A percentile compares a stretch with the other conserved stretches of the same genome.
phyloP scores from a whole-genome alignment of 2,888 invertebrate species.

The Antheraea yamamai region DNA sequence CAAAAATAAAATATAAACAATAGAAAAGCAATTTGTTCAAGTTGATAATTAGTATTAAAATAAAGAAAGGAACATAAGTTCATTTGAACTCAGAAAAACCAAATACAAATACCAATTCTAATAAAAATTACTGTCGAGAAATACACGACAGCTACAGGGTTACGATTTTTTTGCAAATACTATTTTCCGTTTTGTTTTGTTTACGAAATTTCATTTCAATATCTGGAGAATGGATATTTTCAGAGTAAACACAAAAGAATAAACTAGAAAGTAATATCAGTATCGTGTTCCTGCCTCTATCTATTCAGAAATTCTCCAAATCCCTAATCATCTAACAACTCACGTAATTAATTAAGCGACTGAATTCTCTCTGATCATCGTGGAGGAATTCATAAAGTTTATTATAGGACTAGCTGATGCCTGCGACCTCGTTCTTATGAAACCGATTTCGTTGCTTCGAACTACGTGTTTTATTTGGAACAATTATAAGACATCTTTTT shows the following conservation, averaged over 20 bases:
- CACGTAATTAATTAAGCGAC: conserved; percentile 14
- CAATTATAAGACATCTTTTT: too few relatives aligned
- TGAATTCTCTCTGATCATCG: conserved; percentile 10
- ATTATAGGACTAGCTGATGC: not conserved
- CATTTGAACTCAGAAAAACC: not conserved
- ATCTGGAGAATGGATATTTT: not conserved
- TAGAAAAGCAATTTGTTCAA: not conserved
- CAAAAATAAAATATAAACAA: not conserved
- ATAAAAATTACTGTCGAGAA: not conserved
- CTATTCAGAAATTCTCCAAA: conserved; percentile 1
- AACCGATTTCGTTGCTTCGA: too few relatives aligned
- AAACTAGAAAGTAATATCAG: not conserved
- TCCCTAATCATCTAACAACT: conserved; percentile 13
- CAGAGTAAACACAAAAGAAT: not conserved
- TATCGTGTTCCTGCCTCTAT: not conserved
- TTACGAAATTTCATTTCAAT: not conserved
- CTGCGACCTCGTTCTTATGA: too few relatives aligned
- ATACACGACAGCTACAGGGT: not conserved
- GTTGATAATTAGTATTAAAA: not conserved
- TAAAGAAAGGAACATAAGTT: not conserved
- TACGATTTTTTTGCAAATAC: not conserved
- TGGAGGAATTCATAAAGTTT: conserved; percentile 13
- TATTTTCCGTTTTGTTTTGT: not conserved
- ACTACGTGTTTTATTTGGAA: too few relatives aligned
- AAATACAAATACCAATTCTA: not conserved